Evolutionary conservation across 2,888 invertebrate species (phyloP).

Genomic region (Mimumesa dahlbomi): DNA sequence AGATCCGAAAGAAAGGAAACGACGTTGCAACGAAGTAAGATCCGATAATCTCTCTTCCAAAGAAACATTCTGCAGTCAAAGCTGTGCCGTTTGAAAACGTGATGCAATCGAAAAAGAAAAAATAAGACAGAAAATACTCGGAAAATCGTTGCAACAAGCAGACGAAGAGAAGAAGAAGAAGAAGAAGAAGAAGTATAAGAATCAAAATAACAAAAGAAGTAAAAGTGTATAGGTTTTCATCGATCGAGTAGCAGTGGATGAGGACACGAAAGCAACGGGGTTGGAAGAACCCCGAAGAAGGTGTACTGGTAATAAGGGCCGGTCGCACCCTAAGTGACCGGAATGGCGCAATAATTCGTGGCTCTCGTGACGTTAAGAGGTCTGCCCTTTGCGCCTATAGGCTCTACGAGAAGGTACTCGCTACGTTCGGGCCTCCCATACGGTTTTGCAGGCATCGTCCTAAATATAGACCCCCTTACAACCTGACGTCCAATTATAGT

Average conservation of each 20-base stretch:
- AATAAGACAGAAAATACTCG: neutral
- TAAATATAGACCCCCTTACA: constrained; percentile 76
- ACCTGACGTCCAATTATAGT: constrained; percentile 78
- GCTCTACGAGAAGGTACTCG: constrained; percentile 59
- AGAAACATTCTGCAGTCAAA: neutral
- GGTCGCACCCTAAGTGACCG: constrained; percentile 79
- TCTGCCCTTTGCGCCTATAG: constrained; percentile 70
- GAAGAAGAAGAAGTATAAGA: neutral
- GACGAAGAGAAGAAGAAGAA: neutral
- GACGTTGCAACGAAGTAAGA: neutral
- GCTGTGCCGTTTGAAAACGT: constrained; percentile 1
- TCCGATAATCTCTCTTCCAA: neutral
- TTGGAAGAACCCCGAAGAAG: constrained; percentile 13
- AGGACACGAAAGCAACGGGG: constrained; percentile 28
- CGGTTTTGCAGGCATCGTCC: constrained; percentile 71
- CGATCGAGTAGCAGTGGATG: constrained; percentile 45
- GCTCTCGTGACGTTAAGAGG: constrained; percentile 79
- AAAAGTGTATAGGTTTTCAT: constrained; percentile 22
- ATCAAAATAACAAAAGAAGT: neutral
- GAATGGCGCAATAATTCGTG: constrained; percentile 79
- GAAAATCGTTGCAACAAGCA: neutral
- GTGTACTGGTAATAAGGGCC: constrained; percentile 75
- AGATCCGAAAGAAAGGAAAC: too few relatives aligned
- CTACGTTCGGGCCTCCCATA: constrained; percentile 60
- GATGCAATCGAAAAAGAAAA: too few relatives aligned